Evolutionary conservation across 2,888 invertebrate species (phyloP).

Genomic region (Drosophila neotestacea): DNA sequence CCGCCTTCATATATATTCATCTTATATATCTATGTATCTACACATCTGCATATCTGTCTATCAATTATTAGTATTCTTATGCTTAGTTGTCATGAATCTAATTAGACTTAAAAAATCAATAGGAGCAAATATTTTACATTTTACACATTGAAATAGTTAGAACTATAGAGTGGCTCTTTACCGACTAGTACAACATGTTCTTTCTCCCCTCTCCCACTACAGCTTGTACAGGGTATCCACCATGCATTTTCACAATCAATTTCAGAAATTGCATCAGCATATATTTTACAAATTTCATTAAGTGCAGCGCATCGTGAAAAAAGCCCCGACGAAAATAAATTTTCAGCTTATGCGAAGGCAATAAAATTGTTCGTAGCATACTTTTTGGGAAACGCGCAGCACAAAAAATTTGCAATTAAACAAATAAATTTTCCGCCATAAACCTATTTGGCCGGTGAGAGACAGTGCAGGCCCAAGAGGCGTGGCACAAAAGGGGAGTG

Average conservation of each 20-base stretch:
- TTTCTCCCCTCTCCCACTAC: background rate
- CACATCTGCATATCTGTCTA: no score
- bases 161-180: background rate
- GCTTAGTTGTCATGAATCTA: no score
- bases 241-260: constrained; percentile 11
- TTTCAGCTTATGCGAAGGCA: constrained; percentile 60
- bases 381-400: constrained; percentile 26
- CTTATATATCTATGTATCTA: no score
- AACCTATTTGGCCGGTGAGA: constrained; percentile 53
- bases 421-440: constrained; percentile 75
- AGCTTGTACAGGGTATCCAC: background rate
- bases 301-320: constrained; percentile 23
- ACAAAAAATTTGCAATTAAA: constrained; percentile 74
- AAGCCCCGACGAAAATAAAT: constrained; percentile 55
- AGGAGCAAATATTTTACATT: no score
- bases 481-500: background rate
- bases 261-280: constrained; percentile 30
- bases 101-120: no score
- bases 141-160: no score
- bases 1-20: no score
- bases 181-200: background rate
- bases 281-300: constrained; percentile 63
- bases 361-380: constrained; percentile 64
- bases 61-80: no score
- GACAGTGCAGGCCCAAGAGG: background rate